Evolutionary conservation across 2,113 vertebrate species (phyloP), one percentile per base, ranked within the genome.

Genomic region (Arizona elegans): DNA sequence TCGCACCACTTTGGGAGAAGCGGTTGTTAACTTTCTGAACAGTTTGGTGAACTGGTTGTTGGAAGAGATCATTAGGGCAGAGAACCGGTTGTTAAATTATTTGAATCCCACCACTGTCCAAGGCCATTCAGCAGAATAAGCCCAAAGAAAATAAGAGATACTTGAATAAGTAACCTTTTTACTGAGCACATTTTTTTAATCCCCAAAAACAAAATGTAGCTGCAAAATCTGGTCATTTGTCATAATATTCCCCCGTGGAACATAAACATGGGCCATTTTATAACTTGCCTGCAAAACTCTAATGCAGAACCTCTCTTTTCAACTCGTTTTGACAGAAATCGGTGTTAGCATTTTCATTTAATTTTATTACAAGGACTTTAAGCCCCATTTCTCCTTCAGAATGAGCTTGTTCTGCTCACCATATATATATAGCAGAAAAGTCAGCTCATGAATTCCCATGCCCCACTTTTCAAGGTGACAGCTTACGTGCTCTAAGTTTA

Each of bases 151-250:
- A 81, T 38, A 81, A 21, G 75, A 52, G 38, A 62, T 5, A 52
- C 87, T 86, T 91, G 33, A 87, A 52, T n/a, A n/a, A 56, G 38
- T 50, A 91, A 86, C 55, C 11, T 62, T 47, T 55, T 5, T 47
- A 10, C 23, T 89, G 23, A 1, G 62, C 3, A 56, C 90, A 13
- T 90, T 93, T 86, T 86, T 50, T 12, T 13, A 26, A 81, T 81
- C 8, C 33, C 75, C 8, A 1, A 81, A 81, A 81, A 8, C 13
- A 87, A 92, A 92, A 91, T 52, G 26, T 21, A 33, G 29, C 38
- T 59, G 38, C 86, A 91, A 93, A 65, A 91, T 90, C 50, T 91
- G 7, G 50, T 87, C 4, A 1, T 93, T 94, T 93, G 33, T 87
- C 89, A 53, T 81, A 91, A 58, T 10, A 91, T 92, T 93, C 26